Evolutionary conservation across 92 coral and sea anemone species (phyloP).

Genomic region (Phenganax subtilis): DNA sequence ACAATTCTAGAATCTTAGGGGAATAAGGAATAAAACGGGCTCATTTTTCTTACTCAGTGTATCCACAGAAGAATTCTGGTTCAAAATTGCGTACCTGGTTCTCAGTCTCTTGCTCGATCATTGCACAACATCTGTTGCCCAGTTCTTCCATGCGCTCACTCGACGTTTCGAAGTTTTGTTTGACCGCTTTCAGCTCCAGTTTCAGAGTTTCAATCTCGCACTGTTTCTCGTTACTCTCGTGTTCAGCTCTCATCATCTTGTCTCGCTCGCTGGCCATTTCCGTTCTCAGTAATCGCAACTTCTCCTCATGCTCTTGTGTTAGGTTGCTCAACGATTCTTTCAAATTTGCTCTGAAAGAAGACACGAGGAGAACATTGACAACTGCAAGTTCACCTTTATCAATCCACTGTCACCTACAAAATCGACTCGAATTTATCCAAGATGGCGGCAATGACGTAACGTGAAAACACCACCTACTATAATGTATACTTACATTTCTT

Average conservation of each 20-base stretch:
- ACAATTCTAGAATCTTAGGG: no score
- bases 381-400: background rate
- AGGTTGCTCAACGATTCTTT: conserved; percentile 2
- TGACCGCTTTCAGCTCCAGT: conserved; percentile 7
- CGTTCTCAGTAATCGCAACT: background rate
- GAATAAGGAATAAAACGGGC: no score
- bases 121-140: conserved; percentile 15
- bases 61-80: background rate
- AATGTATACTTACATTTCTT: conserved; percentile 59
- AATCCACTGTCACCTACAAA: background rate
- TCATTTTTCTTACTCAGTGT: background rate
- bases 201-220: conserved; percentile 30
- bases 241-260: conserved; percentile 4
- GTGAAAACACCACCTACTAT: background rate
- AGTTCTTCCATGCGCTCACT: conserved; percentile 8
- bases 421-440: background rate
- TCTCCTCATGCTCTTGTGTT: background rate
- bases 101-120: conserved; percentile 33
- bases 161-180: conserved; percentile 22
- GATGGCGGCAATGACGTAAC: background rate
- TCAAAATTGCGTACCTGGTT: conserved; percentile 12
- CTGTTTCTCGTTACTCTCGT: conserved; percentile 2
- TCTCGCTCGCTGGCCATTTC: background rate
- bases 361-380: background rate
- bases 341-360: conserved; percentile 4